Evolutionary conservation across 2,113 vertebrate species (phyloP).

Genomic region (Mobula birostris): DNA sequence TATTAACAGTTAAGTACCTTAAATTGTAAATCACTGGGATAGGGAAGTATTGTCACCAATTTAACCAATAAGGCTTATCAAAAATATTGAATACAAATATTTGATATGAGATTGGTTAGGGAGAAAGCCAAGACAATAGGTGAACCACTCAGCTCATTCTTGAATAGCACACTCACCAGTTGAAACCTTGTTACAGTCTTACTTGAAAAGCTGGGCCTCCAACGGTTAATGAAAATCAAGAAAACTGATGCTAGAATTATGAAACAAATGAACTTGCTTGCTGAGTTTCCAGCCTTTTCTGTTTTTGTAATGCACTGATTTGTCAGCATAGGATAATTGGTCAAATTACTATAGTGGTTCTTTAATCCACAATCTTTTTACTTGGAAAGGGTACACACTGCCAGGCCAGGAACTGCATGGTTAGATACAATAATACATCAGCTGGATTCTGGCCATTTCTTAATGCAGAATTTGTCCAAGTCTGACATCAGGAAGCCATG

Average conservation of each 20-base stretch:
- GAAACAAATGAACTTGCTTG: too few relatives aligned
- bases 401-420: background rate
- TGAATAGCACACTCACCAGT: background rate
- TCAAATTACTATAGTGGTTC: background rate
- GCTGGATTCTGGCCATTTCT: background rate
- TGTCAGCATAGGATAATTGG: background rate
- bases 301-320: background rate
- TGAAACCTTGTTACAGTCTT: background rate
- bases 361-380: background rate
- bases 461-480: too few relatives aligned
- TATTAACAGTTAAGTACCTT: background rate
- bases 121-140: background rate
- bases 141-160: background rate
- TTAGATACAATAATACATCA: background rate
- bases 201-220: background rate
- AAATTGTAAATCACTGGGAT: background rate
- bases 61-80: too few relatives aligned
- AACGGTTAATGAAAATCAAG: background rate
- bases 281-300: too few relatives aligned
- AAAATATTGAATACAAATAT: background rate
- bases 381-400: background rate
- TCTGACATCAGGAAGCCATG: too few relatives aligned
- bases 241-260: too few relatives aligned
- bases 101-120: background rate
- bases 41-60: background rate